phyloP scores from a whole-genome alignment of 2,797 vertebrate species.

The Austrolebias charrua region DNA sequence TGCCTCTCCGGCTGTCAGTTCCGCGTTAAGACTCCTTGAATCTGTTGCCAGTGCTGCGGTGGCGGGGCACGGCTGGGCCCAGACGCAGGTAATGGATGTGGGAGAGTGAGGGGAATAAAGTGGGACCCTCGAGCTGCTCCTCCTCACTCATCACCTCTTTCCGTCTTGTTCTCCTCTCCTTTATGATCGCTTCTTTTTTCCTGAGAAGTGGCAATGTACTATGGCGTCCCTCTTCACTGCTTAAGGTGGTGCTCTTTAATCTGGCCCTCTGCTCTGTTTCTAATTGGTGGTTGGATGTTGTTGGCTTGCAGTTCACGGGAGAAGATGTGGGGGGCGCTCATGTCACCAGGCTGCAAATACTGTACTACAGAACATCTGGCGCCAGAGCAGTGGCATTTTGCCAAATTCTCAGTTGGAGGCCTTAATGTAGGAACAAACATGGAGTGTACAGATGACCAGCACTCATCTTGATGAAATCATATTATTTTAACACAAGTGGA shows the following conservation, averaged over 20 bases:
- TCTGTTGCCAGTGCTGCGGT: constrained; percentile 59
- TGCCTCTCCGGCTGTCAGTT: constrained; percentile 72
- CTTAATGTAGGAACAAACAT: constrained; percentile 22
- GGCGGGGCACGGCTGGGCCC: constrained; percentile 46
- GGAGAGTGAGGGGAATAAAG: constrained; percentile 67
- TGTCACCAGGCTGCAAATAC: constrained; percentile 30
- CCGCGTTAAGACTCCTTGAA: constrained; percentile 73
- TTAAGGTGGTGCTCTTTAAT: constrained; percentile 70
- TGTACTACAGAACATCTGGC: constrained; percentile 51
- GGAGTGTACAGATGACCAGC: constrained; percentile 30
- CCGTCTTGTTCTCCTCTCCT: constrained; percentile 50
- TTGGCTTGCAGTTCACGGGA: constrained; percentile 25
- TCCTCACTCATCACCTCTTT: constrained; percentile 47
- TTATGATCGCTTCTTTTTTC: constrained; percentile 46
- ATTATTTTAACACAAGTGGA: constrained; percentile 18
- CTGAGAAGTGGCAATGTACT: constrained; percentile 58
- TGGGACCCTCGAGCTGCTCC: constrained; percentile 59
- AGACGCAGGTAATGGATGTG: constrained; percentile 70
- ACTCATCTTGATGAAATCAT: constrained; percentile 35
- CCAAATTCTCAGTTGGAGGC: constrained; percentile 42
- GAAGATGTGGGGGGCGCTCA: constrained; percentile 36
- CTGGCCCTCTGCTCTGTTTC: constrained; percentile 60
- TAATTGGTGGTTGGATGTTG: constrained; percentile 68
- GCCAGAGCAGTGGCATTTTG: constrained; percentile 34
- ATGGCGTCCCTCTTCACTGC: constrained; percentile 53